Evolutionary conservation across 2,113 vertebrate genomes (phyloP), one percentile per base, ranked within the genome.

Genomic region (Epinephelus moara): DNA sequence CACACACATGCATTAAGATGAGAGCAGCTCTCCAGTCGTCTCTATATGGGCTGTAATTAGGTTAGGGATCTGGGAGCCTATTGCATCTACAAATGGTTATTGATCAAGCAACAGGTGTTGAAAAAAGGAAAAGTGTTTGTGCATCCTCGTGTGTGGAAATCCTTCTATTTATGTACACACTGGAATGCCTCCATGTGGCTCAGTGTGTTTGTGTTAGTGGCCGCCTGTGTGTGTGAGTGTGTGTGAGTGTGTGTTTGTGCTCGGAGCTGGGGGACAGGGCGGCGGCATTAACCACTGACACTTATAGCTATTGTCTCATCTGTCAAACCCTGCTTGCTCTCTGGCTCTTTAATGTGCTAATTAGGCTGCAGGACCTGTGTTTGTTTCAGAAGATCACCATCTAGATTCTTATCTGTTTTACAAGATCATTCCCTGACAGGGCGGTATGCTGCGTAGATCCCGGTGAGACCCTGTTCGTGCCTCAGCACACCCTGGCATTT

Each of bases 311-410:
- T 61, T 79, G 79, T 70, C 63, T 85, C 70, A 21, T 80, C 81
- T 53, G 14, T 82, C 78, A 82, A 69, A 64, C 17, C 37, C 27
- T 0, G 25, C 37, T 73, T 18, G 19, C 55, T 80, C 78, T 61
- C 21, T 2, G 75, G 62, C 18, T 85, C 86, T 81, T 87, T 86
- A 73, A 87, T 87, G 80, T 55, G 86, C 75, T 85, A 80, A 85
- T 85, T 59, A 82, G 50, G 66, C 42, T 9, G 12, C 19, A 5
- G 42, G 74, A 40, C 74, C 45, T 27, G 64, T 12, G 67, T 77
- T 85, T 73, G 68, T 71, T 78, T 42, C 11, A 18, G 42, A 50
- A 81, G 70, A 70, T 78, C 75, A 9, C 57, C 21, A 50, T 81
- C 30, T 0, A 71, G 86, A 86, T 86, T 4, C 53, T 25, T 53